Evolutionary conservation across 2,888 invertebrate genomes (phyloP).

Genomic region (Griposia aprilina): DNA sequence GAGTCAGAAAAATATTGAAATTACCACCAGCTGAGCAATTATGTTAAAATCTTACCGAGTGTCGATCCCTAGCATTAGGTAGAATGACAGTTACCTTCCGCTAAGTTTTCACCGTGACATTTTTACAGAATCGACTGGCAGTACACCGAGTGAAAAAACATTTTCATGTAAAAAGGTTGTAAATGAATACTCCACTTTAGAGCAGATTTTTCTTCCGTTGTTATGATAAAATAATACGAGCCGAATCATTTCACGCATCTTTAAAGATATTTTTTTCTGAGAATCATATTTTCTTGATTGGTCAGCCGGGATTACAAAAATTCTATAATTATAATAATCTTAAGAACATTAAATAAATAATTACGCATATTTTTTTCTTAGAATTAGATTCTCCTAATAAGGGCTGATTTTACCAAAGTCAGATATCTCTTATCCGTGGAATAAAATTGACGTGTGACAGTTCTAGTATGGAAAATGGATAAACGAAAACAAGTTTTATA

Average conservation of each 20-base stretch:
- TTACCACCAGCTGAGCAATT: not conserved
- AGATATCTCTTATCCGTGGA: not conserved
- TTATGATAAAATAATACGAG: not conserved
- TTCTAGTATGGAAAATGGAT: too few relatives aligned
- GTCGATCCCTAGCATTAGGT: not conserved
- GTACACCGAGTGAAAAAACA: not conserved
- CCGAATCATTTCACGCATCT: not conserved
- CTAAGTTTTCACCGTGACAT: not conserved
- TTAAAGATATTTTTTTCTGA: not conserved
- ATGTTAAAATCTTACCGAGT: not conserved
- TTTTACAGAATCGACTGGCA: not conserved
- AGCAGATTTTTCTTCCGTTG: not conserved
- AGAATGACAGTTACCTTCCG: not conserved
- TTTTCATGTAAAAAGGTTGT: not conserved
- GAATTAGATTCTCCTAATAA: not conserved
- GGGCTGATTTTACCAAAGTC: too few relatives aligned
- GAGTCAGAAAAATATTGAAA: not conserved
- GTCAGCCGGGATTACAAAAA: too few relatives aligned
- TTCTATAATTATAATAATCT: not conserved
- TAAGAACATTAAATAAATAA: not conserved
- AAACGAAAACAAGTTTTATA: too few relatives aligned
- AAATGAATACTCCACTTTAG: not conserved
- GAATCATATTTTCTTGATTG: slow-evolving; percentile 1
- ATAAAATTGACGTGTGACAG: too few relatives aligned
- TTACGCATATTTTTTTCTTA: not conserved